phyloP scores from a whole-genome alignment of 1,140 invertebrate species.

The Mylabris phalerata region DNA sequence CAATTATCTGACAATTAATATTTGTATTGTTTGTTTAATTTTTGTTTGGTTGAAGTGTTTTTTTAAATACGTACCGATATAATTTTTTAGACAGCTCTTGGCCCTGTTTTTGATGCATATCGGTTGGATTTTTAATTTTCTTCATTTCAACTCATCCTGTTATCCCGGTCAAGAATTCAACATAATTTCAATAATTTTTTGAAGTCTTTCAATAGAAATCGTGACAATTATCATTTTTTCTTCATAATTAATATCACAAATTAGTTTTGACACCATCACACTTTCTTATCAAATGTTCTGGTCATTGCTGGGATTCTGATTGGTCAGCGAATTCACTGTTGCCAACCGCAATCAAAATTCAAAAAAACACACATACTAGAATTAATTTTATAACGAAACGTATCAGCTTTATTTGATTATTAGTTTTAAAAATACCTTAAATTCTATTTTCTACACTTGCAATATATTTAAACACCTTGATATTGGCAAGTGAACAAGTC shows the following conservation, averaged over 20 bases:
- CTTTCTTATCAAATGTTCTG: constrained; percentile 36
- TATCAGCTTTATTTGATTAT: not conserved
- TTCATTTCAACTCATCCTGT: constrained; percentile 43
- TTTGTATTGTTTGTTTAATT: too few species aligned
- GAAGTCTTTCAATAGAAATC: constrained; percentile 19
- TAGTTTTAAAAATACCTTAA: too few species aligned
- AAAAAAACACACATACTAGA: not conserved
- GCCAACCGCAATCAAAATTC: not conserved
- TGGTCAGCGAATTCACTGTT: not conserved
- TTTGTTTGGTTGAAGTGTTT: not conserved
- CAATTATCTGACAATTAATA: too few species aligned
- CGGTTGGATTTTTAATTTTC: constrained; percentile 37
- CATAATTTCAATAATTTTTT: constrained; percentile 23
- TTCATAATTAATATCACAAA: constrained; percentile 37
- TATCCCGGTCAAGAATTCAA: constrained; percentile 40
- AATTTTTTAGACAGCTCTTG: constrained; percentile 41
- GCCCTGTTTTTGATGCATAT: constrained; percentile 39
- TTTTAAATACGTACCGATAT: constrained; percentile 32
- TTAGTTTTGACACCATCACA: constrained; percentile 41
- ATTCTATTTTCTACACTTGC: too few species aligned
- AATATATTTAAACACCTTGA: too few species aligned
- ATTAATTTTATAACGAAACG: not conserved
- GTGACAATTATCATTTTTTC: constrained; percentile 34
- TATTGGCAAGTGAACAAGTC: too few species aligned
- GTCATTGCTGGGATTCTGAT: constrained; percentile 6